Evolutionary conservation across 2,888 invertebrate genomes (phyloP).

Genomic region (Machimus rusticus): DNA sequence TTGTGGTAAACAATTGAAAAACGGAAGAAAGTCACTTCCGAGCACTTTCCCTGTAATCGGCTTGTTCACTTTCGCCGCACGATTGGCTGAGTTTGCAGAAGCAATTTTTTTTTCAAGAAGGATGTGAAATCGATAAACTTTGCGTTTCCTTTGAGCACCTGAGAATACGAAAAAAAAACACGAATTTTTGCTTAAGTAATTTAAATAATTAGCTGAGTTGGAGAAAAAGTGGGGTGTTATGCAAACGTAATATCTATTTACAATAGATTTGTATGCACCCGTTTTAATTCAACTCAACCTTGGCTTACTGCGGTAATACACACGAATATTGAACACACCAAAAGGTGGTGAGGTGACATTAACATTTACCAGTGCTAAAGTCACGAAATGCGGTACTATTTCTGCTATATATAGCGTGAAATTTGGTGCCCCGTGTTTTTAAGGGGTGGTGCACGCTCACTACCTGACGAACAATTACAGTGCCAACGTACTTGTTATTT

Average conservation of each 20-base stretch:
- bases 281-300: background rate
- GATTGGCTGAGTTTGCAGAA: background rate
- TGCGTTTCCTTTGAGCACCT: background rate
- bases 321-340: conserved; percentile 10
- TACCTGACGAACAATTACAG: background rate
- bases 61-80: background rate
- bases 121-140: background rate
- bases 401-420: conserved; percentile 1
- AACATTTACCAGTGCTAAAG: background rate
- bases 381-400: conserved; percentile 29
- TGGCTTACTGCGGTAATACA: conserved; percentile 7
- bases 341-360: conserved; percentile 4
- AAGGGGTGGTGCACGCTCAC: background rate
- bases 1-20: background rate
- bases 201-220: background rate
- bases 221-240: background rate
- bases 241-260: background rate
- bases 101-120: background rate
- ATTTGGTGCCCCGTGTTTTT: background rate
- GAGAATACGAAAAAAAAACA: background rate
- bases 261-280: background rate
- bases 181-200: background rate
- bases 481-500: background rate
- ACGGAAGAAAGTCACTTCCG: background rate
- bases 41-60: background rate